Evolutionary conservation across 2,113 vertebrate genomes (phyloP).

Genomic region (Pristiophorus japonicus): DNA sequence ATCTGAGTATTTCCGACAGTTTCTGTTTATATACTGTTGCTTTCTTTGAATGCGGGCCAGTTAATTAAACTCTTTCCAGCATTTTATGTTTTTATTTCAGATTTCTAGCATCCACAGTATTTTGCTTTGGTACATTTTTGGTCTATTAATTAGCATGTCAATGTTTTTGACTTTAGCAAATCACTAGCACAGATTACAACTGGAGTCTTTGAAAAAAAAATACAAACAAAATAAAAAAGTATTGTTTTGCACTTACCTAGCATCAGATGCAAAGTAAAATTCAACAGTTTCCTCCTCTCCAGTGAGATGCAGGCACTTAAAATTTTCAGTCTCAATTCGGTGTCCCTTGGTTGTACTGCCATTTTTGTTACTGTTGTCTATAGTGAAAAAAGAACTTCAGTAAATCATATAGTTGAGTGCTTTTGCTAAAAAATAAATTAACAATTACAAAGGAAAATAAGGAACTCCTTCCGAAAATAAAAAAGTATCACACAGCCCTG

Average conservation of each 20-base stretch:
- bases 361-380: constrained; percentile 58
- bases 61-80: too few relatives aligned
- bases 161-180: background rate
- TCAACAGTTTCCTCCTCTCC: constrained; percentile 75
- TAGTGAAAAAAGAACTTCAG: constrained; percentile 37
- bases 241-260: constrained; percentile 64
- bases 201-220: background rate
- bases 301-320: constrained; percentile 67
- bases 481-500: background rate
- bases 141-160: background rate
- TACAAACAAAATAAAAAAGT: background rate
- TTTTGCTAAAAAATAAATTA: background rate
- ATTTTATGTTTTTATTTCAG: too few relatives aligned
- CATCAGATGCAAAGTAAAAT: constrained; percentile 93
- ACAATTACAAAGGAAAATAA: background rate
- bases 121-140: background rate
- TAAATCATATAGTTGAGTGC: background rate
- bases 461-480: background rate
- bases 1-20: too few relatives aligned
- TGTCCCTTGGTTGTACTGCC: constrained; percentile 56
- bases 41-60: too few relatives aligned
- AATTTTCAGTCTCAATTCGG: constrained; percentile 59
- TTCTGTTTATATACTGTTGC: too few relatives aligned
- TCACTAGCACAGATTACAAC: background rate
- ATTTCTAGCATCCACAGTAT: too few relatives aligned